Conservation (phyloP, 1,140 invertebrate species). For the Centruroides sculpturatus region DNA sequence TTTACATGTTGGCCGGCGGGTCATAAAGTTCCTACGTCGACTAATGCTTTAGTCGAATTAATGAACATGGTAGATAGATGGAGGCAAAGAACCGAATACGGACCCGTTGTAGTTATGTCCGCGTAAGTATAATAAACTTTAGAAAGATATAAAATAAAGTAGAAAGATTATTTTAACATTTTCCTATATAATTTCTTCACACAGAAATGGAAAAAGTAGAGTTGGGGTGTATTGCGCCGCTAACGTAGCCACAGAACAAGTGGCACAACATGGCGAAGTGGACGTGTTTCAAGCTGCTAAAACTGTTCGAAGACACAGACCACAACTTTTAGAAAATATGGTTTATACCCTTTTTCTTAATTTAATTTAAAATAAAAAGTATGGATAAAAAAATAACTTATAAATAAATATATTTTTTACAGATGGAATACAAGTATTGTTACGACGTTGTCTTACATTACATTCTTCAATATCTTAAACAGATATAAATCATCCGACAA, state of each 20-base stretch:
- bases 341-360: slow-evolving; percentile 37
- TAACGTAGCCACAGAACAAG: slow-evolving; percentile 94
- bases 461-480: slow-evolving; percentile 80
- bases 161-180: too few species aligned
- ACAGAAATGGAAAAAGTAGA: slow-evolving; percentile 41
- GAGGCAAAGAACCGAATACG: slow-evolving; percentile 83
- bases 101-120: slow-evolving; percentile 91
- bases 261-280: slow-evolving; percentile 92
- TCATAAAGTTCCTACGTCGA: slow-evolving; percentile 84
- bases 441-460: slow-evolving; percentile 88
- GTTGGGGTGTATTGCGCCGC: slow-evolving; percentile 90
- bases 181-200: too few species aligned
- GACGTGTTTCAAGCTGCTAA: slow-evolving; percentile 97
- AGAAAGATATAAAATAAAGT: too few species aligned
- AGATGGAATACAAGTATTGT: slow-evolving; percentile 95
- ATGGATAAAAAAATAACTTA: too few species aligned
- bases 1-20: slow-evolving; percentile 91
- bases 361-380: too few species aligned
- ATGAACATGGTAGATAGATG: slow-evolving; percentile 98
- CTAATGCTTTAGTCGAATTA: slow-evolving; percentile 87
- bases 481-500: slow-evolving; percentile 25
- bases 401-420: slow-evolving; percentile 14
- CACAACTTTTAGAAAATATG: slow-evolving; percentile 87
- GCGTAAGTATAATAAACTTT: slow-evolving; percentile 43
- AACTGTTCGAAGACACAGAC: slow-evolving; percentile 82